A percentile compares a stretch with the other conserved stretches of the same genome.
Conservation (phyloP, 2,797 vertebrate species). For the Garrulus glandarius region DNA sequence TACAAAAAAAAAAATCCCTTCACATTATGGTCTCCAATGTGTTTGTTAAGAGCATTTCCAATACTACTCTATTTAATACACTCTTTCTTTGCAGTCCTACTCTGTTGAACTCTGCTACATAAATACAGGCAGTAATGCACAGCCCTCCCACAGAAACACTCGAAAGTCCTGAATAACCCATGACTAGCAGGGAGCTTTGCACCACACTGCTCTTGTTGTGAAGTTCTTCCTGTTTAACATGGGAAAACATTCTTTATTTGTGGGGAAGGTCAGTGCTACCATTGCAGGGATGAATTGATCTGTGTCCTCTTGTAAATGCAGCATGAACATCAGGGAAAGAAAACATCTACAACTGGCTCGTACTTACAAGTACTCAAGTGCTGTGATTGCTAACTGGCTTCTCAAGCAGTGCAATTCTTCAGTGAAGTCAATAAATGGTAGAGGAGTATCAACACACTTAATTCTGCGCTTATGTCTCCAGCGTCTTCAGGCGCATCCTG, state of each 20-base stretch:
- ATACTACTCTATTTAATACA: background rate
- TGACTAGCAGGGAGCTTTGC: background rate
- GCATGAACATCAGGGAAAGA: conserved; percentile 40
- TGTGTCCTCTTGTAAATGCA: conserved; percentile 32
- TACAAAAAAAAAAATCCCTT: background rate
- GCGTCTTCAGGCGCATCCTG: background rate
- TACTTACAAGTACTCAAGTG: background rate
- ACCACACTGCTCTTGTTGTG: conserved; percentile 34
- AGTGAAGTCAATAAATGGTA: background rate
- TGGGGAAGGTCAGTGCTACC: conserved; percentile 29
- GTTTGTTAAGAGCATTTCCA: background rate
- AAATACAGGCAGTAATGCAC: background rate
- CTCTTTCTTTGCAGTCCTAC: background rate
- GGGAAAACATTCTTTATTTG: conserved; percentile 41
- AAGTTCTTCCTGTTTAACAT: conserved; percentile 25
- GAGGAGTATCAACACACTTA: conserved; percentile 6
- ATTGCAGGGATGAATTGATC: conserved; percentile 40
- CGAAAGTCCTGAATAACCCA: conserved; percentile 12
- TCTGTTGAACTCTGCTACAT: background rate
- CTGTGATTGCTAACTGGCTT: conserved; percentile 38
- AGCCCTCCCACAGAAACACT: conserved; percentile 14
- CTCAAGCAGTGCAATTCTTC: background rate
- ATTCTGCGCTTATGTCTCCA: background rate
- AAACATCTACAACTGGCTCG: conserved; percentile 31
- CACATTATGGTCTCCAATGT: background rate